These are phyloP conservation scores for Conopomorpha cramerella DNA, from an alignment of 1,140 invertebrate genomes.

Conservation along the genomic window DNA sequence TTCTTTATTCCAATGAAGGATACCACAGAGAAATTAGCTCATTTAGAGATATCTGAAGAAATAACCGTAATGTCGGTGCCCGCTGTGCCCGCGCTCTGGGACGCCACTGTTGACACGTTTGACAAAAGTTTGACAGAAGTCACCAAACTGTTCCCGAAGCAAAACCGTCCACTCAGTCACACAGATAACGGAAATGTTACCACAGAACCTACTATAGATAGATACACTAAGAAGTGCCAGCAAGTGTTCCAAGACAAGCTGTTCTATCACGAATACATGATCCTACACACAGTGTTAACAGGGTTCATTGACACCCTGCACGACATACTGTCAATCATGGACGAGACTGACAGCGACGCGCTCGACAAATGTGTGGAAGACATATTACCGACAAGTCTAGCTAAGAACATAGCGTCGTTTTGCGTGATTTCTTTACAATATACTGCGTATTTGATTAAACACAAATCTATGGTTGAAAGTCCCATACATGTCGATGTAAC, in stretches of 20 bases:
- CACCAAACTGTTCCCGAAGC: constrained; percentile 45
- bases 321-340: constrained; percentile 23
- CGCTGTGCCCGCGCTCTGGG: constrained; percentile 38
- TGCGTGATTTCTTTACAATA: constrained; percentile 54
- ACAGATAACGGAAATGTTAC: constrained; percentile 47
- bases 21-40: constrained; percentile 34
- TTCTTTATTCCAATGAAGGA: constrained; percentile 50
- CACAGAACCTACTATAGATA: constrained; percentile 48
- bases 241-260: constrained; percentile 55
- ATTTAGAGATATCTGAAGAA: constrained; percentile 36
- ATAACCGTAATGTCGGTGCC: constrained; percentile 36
- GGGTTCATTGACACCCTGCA: constrained; percentile 32
- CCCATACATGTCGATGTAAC: constrained; percentile 37
- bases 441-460: constrained; percentile 52
- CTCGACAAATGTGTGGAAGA: constrained; percentile 42
- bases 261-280: constrained; percentile 49
- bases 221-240: constrained; percentile 51
- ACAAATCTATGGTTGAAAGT: constrained; percentile 38
- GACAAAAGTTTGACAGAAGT: constrained; percentile 44
- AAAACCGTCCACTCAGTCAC: constrained; percentile 51
- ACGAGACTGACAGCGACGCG: constrained; percentile 41
- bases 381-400: constrained; percentile 28
- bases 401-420: constrained; percentile 44
- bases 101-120: constrained; percentile 20
- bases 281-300: constrained; percentile 36